Conservation (phyloP, 2,113 vertebrate species). For the Notarius quadriscutis region DNA sequence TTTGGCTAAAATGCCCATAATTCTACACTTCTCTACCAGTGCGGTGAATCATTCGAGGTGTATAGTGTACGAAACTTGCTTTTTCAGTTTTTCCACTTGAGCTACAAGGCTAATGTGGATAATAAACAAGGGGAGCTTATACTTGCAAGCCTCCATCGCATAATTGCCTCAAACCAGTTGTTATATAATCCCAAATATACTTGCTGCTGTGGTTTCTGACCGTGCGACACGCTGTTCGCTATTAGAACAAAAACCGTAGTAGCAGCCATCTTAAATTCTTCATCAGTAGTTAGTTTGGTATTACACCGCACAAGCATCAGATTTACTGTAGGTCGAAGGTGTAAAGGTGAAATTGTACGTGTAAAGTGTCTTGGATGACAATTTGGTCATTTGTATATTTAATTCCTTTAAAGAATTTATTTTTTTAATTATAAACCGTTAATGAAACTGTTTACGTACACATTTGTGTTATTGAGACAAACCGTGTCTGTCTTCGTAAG, state of each 20-base stretch:
- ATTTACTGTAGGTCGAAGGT: background rate
- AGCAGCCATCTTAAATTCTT: background rate
- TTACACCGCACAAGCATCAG: background rate
- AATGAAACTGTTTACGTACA: background rate
- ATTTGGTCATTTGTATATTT: background rate
- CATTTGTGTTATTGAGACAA: background rate
- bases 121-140: slow-evolving; percentile 1
- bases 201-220: background rate
- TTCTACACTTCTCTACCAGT: background rate
- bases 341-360: background rate
- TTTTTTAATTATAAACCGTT: too few species aligned
- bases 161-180: slow-evolving; percentile 1
- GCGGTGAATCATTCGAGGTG: slow-evolving; percentile 12
- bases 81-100: slow-evolving; percentile 26
- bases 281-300: background rate
- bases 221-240: background rate
- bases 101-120: slow-evolving; percentile 11
- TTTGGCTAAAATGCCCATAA: slow-evolving; percentile 2
- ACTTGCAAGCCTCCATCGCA: slow-evolving; percentile 4
- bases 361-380: background rate
- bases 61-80: slow-evolving; percentile 2
- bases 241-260: background rate
- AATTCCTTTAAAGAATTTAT: background rate
- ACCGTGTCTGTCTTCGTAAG: background rate
- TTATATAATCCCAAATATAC: background rate